Evolutionary conservation across 2,113 vertebrate genomes (phyloP).

Genomic region (Xenotilapia leptura): DNA sequence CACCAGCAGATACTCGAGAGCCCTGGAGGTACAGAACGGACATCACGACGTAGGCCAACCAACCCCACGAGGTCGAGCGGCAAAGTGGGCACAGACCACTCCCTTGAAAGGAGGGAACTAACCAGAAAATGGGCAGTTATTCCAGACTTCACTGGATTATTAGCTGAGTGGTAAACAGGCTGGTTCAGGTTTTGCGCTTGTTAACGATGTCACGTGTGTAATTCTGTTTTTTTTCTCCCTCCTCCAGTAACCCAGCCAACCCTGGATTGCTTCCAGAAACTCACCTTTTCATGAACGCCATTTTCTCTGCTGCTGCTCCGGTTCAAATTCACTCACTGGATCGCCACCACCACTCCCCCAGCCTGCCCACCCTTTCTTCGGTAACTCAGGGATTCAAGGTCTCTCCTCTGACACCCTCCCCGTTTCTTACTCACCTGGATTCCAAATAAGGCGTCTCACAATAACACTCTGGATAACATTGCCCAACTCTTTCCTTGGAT

Average conservation of each 20-base stretch:
- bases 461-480: not conserved
- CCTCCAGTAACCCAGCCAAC: not conserved
- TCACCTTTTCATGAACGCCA: not conserved
- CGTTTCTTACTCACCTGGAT: not conserved
- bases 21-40: not conserved
- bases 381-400: not conserved
- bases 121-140: not conserved
- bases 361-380: not conserved
- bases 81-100: not conserved
- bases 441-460: not conserved
- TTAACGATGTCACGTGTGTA: rapidly evolving
- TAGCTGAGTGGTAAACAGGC: not conserved
- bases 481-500: not conserved
- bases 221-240: not conserved
- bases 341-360: not conserved
- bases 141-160: not conserved
- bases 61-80: rapidly evolving
- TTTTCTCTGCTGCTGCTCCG: not conserved
- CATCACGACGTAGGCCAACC: not conserved
- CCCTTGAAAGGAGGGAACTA: not conserved
- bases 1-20: not conserved
- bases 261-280: not conserved
- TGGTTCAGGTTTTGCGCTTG: not conserved
- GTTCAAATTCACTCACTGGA: not conserved
- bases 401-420: not conserved